phyloP scores from a whole-genome alignment of 2,113 vertebrate species.

The Cricetomys ansorgei region DNA sequence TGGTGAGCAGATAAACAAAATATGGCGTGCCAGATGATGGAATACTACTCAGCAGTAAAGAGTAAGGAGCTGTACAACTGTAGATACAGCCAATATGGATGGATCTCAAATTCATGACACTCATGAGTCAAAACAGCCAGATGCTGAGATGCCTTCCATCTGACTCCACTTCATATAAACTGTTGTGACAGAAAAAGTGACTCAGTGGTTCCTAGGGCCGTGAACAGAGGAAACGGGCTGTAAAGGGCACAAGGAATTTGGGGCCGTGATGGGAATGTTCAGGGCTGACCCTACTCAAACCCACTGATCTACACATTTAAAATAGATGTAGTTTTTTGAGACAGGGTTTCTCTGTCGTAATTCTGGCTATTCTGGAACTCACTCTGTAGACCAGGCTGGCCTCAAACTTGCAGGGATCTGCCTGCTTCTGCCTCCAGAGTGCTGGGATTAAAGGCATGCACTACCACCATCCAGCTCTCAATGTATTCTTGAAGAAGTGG shows the following conservation, averaged over 20 bases:
- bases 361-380: no score
- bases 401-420: no score
- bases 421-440: no score
- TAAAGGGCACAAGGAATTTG: background rate
- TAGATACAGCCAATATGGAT: background rate
- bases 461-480: no score
- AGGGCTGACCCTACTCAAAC: background rate
- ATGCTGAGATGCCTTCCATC: background rate
- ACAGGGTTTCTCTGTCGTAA: no score
- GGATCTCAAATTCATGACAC: background rate
- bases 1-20: constrained; percentile 37
- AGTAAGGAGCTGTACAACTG: background rate
- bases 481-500: constrained; percentile 19
- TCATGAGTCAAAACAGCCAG: background rate
- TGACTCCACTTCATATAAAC: background rate
- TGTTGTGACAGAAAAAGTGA: background rate
- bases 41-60: background rate
- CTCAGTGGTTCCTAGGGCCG: background rate
- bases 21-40: background rate
- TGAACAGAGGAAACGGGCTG: background rate
- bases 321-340: background rate
- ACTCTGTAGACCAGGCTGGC: no score
- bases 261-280: background rate
- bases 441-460: no score
- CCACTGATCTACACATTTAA: background rate